Conservation (phyloP, 2,113 vertebrate species). For the Heterotilapia buettikoferi region DNA sequence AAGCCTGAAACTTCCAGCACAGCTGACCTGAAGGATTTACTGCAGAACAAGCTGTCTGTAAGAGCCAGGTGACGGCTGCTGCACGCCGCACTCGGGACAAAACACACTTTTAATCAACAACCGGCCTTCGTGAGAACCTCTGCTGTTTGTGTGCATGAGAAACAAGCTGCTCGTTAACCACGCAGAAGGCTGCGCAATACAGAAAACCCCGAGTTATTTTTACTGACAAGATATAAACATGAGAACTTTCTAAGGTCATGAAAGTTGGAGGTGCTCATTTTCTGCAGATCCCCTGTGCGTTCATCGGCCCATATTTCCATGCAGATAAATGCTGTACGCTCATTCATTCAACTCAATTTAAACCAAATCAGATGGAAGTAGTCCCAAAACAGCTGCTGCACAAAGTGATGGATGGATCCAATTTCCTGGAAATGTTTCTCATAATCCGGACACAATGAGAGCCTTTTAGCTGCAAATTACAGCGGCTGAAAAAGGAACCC, state of each 20-base stretch:
- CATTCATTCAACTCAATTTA: neutral
- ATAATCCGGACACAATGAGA: neutral
- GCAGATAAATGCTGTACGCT: neutral
- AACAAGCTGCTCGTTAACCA: neutral
- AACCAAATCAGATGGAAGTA: neutral
- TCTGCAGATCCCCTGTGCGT: neutral
- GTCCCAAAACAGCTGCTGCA: neutral
- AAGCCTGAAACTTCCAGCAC: neutral
- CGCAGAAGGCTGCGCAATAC: neutral
- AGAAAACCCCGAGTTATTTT: neutral
- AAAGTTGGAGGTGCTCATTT: neutral
- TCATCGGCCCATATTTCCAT: neutral
- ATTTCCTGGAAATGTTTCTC: neutral
- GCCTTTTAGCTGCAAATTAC: neutral
- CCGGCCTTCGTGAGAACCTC: neutral
- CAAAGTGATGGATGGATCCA: neutral
- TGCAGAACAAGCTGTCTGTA: neutral
- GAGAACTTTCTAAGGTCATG: neutral
- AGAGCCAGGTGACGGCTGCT: neutral
- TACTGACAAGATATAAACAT: neutral
- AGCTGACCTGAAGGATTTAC: neutral
- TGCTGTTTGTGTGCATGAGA: neutral
- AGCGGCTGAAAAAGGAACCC: neutral
- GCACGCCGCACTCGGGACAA: fast-evolving
- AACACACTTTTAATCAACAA: neutral